These are phyloP conservation scores for Temnothorax unifasciatus DNA, from an alignment of 2,888 invertebrate species.

Conservation along the genomic window DNA sequence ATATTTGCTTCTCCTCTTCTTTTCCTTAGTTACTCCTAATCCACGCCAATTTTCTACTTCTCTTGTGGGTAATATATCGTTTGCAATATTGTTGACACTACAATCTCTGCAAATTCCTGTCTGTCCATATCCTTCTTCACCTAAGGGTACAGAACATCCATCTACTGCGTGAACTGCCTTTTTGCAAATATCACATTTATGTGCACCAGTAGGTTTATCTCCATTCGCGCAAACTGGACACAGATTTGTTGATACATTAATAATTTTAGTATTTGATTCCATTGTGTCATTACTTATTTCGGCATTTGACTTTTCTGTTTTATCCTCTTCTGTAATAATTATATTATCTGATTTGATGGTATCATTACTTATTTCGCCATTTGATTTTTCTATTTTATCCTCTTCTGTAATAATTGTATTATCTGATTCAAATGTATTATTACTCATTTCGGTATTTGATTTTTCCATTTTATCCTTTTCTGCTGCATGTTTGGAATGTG, in stretches of 20 bases:
- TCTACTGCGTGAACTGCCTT: neutral
- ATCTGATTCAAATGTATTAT: too few relatives aligned
- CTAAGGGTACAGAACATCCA: neutral
- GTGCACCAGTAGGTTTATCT: neutral
- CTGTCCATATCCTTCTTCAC: neutral
- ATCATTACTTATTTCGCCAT: too few relatives aligned
- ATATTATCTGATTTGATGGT: too few relatives aligned
- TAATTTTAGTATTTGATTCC: neutral
- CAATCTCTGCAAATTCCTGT: neutral
- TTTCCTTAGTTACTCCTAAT: too few relatives aligned
- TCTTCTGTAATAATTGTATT: too few relatives aligned
- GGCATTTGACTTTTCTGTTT: too few relatives aligned
- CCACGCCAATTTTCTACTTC: slow-evolving; percentile 12
- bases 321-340: too few relatives aligned
- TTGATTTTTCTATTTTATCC: too few relatives aligned
- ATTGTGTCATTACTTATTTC: too few relatives aligned
- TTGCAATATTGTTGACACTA: neutral
- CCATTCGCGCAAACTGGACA: neutral
- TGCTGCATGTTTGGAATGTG: neutral
- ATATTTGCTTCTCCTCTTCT: slow-evolving; percentile 3
- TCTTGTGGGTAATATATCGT: neutral
- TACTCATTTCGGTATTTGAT: too few relatives aligned
- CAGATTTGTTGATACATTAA: too few relatives aligned
- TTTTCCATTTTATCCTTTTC: too few relatives aligned
- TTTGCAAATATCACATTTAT: neutral